Conservation (phyloP, 1,140 invertebrate genomes). For the Solenopsis fugax region DNA sequence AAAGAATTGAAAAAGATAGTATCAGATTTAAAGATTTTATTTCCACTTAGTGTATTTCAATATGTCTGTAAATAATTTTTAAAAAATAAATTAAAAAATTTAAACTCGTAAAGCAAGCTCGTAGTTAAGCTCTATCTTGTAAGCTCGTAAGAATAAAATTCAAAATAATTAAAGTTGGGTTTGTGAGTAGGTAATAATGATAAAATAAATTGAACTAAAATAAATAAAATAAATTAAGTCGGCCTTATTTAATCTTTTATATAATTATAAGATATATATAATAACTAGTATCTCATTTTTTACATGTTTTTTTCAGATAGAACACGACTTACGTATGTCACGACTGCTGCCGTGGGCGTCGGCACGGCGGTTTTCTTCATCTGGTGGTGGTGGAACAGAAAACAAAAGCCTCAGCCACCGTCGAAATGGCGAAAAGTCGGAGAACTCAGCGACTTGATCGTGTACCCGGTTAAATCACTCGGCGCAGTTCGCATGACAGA, state of each 20-base stretch:
- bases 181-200: too few relatives aligned
- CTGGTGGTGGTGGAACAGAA: constrained; percentile 81
- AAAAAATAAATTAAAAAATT: too few relatives aligned
- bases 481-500: constrained; percentile 80
- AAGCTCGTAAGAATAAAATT: too few relatives aligned
- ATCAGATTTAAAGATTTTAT: too few relatives aligned
- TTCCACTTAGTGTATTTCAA: too few relatives aligned
- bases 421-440: constrained; percentile 86
- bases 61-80: too few relatives aligned
- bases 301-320: constrained; percentile 72
- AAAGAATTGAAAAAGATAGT: too few relatives aligned
- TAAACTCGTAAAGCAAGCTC: too few relatives aligned
- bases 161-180: too few relatives aligned
- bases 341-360: constrained; percentile 80
- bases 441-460: constrained; percentile 85
- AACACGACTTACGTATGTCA: constrained; percentile 79
- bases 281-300: neutral
- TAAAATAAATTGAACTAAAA: too few relatives aligned
- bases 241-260: neutral
- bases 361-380: constrained; percentile 80
- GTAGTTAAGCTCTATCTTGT: too few relatives aligned
- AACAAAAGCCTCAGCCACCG: constrained; percentile 76
- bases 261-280: neutral
- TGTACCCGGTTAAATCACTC: constrained; percentile 87
- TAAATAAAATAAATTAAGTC: too few relatives aligned